Base-by-base conservation (phyloP, 2,113 vertebrate genomes). In the Charina bottae region DNA sequence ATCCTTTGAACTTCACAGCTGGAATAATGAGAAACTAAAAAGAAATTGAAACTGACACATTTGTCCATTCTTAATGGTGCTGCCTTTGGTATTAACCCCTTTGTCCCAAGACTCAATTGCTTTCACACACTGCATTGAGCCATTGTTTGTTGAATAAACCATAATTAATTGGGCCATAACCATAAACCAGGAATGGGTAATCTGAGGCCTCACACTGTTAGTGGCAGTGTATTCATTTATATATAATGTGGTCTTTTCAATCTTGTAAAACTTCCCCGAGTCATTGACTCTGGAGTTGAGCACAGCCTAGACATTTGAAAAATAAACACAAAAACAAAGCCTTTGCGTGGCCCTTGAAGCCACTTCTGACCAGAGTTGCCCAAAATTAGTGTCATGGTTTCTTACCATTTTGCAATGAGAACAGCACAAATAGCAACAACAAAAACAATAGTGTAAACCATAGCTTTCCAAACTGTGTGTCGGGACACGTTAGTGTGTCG, bases 1-100 rank as follows among this genome's bases (percentile, higher is more conserved):
- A 78, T 78, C 72, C 72, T 78, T 78, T 78, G 72, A 78, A 78
- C 33, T 78, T 78, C 33, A 42, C 33, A 78, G 33, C 72, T 78
- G 72, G 72, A 78, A 78, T 78, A 78, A 78, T 78, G 33, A 78
- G 72, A 78, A 78, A 78, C 33, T 78, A 78, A 78, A 78, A 78
- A 78, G 33, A 78, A 78, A 42, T 78, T 78, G 42, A 78, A 78
- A 42, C 72, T 78, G 72, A 54, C 84, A 85, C 26, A 17, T 85
- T 85, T 54, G 13, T 85, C 84, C 84, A 54, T 85, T 85, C 26
- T n/a, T 17, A 28, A n/a, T 54, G 28, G 49, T 17, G 23, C 84
- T 85, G 33, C 49, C 26, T 54, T 55, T 54, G 26, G 6, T 53
- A 54, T 53, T 54, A 54, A 54, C 13, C 53, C 49, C 53, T 55